These are phyloP conservation scores for Lampropteryx suffumata DNA, from an alignment of 2,888 invertebrate species.

Conservation along the genomic window DNA sequence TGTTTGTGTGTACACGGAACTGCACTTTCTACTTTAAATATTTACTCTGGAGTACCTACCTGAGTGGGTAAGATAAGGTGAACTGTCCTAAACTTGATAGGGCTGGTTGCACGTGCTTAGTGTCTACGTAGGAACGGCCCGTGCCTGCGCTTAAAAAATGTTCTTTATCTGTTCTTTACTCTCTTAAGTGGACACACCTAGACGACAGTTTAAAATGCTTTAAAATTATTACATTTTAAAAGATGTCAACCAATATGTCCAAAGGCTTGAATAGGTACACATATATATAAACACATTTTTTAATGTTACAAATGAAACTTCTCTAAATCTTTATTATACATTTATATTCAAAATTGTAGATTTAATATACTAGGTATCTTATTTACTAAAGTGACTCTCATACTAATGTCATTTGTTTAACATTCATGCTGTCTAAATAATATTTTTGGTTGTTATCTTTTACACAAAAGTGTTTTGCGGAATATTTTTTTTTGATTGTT, in stretches of 20 bases:
- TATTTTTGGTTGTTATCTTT: too few species aligned
- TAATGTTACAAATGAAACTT: too few species aligned
- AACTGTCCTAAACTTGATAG: slow-evolving; percentile 66
- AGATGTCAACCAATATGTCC: slow-evolving; percentile 13
- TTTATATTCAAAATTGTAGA: too few species aligned
- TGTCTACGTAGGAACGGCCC: slow-evolving; percentile 23
- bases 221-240: slow-evolving; percentile 28
- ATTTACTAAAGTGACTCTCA: too few species aligned
- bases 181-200: slow-evolving; percentile 59
- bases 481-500: too few species aligned
- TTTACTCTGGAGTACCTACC: slow-evolving; percentile 61
- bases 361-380: too few species aligned
- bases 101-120: slow-evolving; percentile 59
- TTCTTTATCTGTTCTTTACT: slow-evolving; percentile 57
- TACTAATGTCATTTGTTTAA: too few species aligned
- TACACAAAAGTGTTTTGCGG: too few species aligned
- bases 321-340: too few species aligned
- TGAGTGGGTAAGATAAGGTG: slow-evolving; percentile 74
- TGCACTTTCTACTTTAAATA: slow-evolving; percentile 81
- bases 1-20: slow-evolving; percentile 75
- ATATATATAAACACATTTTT: too few species aligned
- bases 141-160: slow-evolving; percentile 59
- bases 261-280: too few species aligned
- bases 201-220: slow-evolving; percentile 24
- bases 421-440: too few species aligned